phyloP scores from a whole-genome alignment of 2,113 vertebrate species.

The Micronisus gabar region DNA sequence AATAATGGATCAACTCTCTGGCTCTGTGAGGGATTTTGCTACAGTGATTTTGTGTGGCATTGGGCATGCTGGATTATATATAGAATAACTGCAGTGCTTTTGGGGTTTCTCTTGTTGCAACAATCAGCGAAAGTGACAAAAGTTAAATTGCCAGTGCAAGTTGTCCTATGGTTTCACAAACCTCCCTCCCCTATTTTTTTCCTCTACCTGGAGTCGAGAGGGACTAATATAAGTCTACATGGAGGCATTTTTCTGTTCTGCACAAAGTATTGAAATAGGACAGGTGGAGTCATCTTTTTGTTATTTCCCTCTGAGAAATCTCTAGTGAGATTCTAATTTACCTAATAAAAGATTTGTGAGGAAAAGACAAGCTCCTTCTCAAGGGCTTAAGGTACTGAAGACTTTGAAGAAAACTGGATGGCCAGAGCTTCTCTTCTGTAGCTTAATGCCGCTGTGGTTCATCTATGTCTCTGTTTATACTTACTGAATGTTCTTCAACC shows the following conservation, averaged over 20 bases:
- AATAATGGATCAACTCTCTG: neutral
- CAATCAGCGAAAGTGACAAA: neutral
- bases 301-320: neutral
- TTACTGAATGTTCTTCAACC: neutral
- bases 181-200: neutral
- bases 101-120: neutral
- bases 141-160: accelerated
- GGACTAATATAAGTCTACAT: neutral
- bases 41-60: neutral
- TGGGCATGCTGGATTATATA: neutral
- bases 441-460: neutral
- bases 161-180: neutral
- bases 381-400: neutral
- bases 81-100: neutral
- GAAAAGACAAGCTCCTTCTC: neutral
- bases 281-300: neutral
- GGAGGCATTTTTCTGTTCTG: neutral
- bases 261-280: neutral
- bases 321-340: neutral
- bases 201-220: neutral
- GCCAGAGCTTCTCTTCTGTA: neutral
- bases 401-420: neutral
- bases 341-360: neutral
- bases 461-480: neutral
- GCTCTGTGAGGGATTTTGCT: neutral